Evolutionary conservation across 1,140 invertebrate species (phyloP).

Genomic region (Lysiphlebus fabarum): DNA sequence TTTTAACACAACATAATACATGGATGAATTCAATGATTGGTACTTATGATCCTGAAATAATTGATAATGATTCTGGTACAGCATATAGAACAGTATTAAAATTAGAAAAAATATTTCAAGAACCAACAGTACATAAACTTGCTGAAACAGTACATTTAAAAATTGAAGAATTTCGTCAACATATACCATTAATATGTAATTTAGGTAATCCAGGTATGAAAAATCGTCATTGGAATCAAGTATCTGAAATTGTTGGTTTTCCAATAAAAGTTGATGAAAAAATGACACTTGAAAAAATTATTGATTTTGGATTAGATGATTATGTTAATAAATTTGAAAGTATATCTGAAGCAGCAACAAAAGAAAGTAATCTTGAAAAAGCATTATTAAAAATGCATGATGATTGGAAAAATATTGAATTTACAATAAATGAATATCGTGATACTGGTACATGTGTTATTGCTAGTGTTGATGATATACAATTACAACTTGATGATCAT

Average conservation of each 20-base stretch:
- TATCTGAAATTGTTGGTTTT: slow-evolving; percentile 93
- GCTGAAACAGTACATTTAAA: slow-evolving; percentile 64
- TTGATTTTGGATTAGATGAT: slow-evolving; percentile 88
- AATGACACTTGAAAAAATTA: slow-evolving; percentile 83
- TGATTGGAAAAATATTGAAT: slow-evolving; percentile 88
- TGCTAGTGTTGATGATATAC: slow-evolving; percentile 90
- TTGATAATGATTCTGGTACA: slow-evolving; percentile 78
- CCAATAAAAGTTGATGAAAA: slow-evolving; percentile 83
- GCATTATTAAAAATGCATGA: slow-evolving; percentile 85
- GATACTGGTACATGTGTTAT: slow-evolving; percentile 91
- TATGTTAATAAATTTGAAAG: slow-evolving; percentile 88
- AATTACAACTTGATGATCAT: slow-evolving; percentile 92
- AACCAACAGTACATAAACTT: slow-evolving; percentile 64
- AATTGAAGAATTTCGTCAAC: slow-evolving; percentile 87
- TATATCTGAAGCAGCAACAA: slow-evolving; percentile 92
- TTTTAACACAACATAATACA: slow-evolving; percentile 74
- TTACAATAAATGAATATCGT: slow-evolving; percentile 73
- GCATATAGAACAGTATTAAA: slow-evolving; percentile 82
- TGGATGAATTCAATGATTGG: slow-evolving; percentile 85
- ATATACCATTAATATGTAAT: slow-evolving; percentile 87
- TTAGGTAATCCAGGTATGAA: slow-evolving; percentile 93
- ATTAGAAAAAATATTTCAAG: slow-evolving; percentile 81
- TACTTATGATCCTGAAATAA: slow-evolving; percentile 81
- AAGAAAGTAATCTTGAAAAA: slow-evolving; percentile 91
- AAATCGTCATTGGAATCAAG: slow-evolving; percentile 90